Percentiles rank a stretch among this genome's conserved stretches.
Evolutionary conservation across 1,140 invertebrate species (phyloP).

Genomic region (Ditylenchus dipsaci): DNA sequence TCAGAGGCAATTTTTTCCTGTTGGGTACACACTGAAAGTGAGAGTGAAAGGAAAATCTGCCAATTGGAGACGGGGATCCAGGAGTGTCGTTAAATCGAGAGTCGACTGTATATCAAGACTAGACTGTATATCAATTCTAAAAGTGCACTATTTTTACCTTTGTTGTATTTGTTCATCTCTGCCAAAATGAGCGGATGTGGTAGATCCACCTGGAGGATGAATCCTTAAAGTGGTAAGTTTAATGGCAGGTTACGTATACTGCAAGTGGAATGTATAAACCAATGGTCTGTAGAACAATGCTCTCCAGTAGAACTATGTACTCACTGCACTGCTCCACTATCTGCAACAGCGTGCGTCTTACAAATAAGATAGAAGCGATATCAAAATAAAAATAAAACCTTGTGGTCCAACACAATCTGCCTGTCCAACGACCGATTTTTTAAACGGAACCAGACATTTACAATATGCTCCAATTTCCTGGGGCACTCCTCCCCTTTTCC

Average conservation of each 20-base stretch:
- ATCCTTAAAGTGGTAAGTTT: slow-evolving; percentile 24
- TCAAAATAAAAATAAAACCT: neutral
- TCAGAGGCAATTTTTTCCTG: too few relatives aligned
- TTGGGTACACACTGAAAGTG: too few relatives aligned
- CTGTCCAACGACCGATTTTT: slow-evolving; percentile 11
- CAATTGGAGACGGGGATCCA: too few relatives aligned
- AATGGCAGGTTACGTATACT: neutral
- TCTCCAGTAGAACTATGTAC: slow-evolving; percentile 43
- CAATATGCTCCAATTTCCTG: slow-evolving; percentile 34
- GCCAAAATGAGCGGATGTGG: slow-evolving; percentile 38
- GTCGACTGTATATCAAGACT: too few relatives aligned
- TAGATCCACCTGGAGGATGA: slow-evolving; percentile 36
- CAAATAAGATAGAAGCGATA: neutral
- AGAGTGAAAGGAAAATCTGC: too few relatives aligned
- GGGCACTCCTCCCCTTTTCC: slow-evolving; percentile 41
- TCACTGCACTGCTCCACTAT: slow-evolving; percentile 24
- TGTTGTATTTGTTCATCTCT: slow-evolving; percentile 15
- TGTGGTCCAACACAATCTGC: slow-evolving; percentile 3
- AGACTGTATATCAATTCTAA: too few relatives aligned
- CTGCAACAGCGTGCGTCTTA: slow-evolving; percentile 18
- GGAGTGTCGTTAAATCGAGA: too few relatives aligned
- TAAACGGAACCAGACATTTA: slow-evolving; percentile 37
- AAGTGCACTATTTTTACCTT: too few relatives aligned
- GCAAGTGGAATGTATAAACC: slow-evolving; percentile 15
- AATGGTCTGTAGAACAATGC: slow-evolving; percentile 42